Evolutionary conservation across 2,888 invertebrate genomes (phyloP), one percentile per base, ranked within the genome.

Genomic region (Drosophila acutilabella): DNA sequence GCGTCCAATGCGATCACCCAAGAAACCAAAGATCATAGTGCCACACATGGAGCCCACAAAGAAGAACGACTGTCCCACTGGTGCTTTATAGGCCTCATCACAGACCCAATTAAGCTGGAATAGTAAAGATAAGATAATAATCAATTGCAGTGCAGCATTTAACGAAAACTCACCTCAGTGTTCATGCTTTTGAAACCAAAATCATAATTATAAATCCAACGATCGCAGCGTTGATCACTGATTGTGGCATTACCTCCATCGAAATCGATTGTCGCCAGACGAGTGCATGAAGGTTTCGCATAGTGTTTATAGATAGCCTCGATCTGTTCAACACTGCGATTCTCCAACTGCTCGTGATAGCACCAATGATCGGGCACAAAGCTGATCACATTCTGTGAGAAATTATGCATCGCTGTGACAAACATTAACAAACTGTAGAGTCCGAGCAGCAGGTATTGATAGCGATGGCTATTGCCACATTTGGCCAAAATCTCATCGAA

Each of bases 1-100:
- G 26, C 94, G 91, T 33, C 91, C 94, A 57, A 93, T 93, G 52
- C 89, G 86, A 86, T 95, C 94, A 0, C 94, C 93, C 26, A 94
- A 81, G 36, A 93, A 81, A 0, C 94, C 94, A 73, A 94, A 93
- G n/a, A 91, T 69, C 14, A 94, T 81, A 41, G 93, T 94, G 1
- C 94, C 94, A 23, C 93, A 80, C 44, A 94, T 93, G 16, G 94
- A 94, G 7, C 94, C 94, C 48, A 94, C 90, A 82, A 94, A 94
- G 86, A 94, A 95, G 67, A 94, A 91, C 5, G 94, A 94, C 83
- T 94, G 94, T 0, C 94, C 94, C 36, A 94, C 85, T 1, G 93
- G 93, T 18, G 94, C 93, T 79, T 93, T 94, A 93, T 94, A 94
- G 58, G 92, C 92, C n/a, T 93, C 91, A 26, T 92, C 92, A 81